A percentile compares a stretch with the other conserved stretches of the same genome.
phyloP scores from a whole-genome alignment of 2,113 vertebrate species.

The Aythya baeri region DNA sequence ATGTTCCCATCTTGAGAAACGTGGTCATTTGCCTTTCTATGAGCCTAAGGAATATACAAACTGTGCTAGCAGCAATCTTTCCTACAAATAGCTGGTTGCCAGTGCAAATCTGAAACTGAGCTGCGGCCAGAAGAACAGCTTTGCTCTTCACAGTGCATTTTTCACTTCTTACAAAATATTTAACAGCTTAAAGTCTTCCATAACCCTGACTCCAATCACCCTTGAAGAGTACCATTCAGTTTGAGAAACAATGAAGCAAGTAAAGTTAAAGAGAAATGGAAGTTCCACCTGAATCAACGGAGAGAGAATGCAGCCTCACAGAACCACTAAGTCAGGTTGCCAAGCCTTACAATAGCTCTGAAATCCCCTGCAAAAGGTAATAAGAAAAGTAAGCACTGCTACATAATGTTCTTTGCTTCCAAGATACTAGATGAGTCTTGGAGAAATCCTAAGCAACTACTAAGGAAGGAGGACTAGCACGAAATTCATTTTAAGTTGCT shows the following conservation, averaged over 20 bases:
- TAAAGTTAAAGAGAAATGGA: background rate
- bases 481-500: background rate
- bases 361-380: background rate
- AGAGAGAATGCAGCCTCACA: background rate
- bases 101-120: background rate
- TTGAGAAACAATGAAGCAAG: background rate
- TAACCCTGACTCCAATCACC: background rate
- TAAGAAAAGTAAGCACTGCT: background rate
- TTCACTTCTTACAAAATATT: background rate
- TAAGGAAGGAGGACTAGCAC: background rate
- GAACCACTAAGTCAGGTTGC: background rate
- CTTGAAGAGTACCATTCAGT: background rate
- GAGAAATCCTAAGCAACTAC: background rate
- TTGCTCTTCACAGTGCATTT: background rate
- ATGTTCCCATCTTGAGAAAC: background rate
- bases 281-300: background rate
- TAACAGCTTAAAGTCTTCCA: background rate
- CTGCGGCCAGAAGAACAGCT: background rate
- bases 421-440: background rate
- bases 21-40: background rate
- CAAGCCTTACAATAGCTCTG: background rate
- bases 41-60: background rate
- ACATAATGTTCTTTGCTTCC: background rate
- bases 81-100: background rate
- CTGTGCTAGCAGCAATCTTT: background rate